Conservation (phyloP, 2,888 invertebrate species). For the Meliscaeva auricollis region DNA sequence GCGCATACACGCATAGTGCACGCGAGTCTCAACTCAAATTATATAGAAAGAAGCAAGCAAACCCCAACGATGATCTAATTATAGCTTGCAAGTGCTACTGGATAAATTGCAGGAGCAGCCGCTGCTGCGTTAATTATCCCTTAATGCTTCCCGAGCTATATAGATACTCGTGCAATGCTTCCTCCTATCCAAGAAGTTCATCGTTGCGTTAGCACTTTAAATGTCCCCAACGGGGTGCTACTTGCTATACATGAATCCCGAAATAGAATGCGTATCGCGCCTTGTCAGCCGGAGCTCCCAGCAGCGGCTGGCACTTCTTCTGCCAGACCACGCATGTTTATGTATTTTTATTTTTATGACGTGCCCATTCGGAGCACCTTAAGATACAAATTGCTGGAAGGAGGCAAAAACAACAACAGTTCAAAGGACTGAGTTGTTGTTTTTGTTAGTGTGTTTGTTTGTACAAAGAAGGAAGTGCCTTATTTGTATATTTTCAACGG, state of each 20-base stretch:
- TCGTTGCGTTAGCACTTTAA: constrained; percentile 64
- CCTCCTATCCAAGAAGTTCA: neutral
- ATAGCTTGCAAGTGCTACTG: constrained; percentile 53
- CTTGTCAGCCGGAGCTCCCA: constrained; percentile 31
- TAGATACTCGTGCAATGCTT: neutral
- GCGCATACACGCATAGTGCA: constrained; percentile 46
- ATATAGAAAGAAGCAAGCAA: constrained; percentile 16
- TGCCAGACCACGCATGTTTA: constrained; percentile 36
- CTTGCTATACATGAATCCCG: constrained; percentile 36
- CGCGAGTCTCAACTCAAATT: constrained; percentile 47
- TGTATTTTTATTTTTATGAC: constrained; percentile 57
- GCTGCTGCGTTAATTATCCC: constrained; percentile 65
- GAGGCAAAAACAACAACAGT: constrained; percentile 29
- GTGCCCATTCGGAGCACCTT: constrained; percentile 61
- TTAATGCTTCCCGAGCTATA: constrained; percentile 45
- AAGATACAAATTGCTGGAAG: constrained; percentile 54
- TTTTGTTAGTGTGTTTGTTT: neutral
- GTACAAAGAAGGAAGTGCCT: constrained; percentile 58
- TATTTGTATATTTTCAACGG: no score
- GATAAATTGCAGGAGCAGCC: constrained; percentile 45
- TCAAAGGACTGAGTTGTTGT: constrained; percentile 51
- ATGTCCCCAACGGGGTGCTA: constrained; percentile 71
- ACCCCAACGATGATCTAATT: constrained; percentile 73
- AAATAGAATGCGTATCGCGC: constrained; percentile 62
- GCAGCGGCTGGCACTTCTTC: constrained; percentile 44